Percentiles rank a stretch among this genome's conserved stretches.
Evolutionary conservation across 2,797 vertebrate genomes (phyloP).

Genomic region (Pelobates cultripes): DNA sequence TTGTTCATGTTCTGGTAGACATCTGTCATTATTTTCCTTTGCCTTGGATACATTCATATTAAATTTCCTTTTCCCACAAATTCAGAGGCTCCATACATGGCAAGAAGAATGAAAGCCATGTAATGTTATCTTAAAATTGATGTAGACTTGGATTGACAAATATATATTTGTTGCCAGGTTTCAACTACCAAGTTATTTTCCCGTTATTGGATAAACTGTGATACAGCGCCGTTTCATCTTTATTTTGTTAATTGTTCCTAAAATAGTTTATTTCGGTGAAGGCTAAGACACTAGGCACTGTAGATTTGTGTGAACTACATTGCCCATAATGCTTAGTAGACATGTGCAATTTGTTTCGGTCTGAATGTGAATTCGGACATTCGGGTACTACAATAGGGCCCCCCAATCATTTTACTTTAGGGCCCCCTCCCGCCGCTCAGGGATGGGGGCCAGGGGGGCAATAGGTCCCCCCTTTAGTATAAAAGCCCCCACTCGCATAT

Average conservation of each 20-base stretch:
- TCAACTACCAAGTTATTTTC: constrained; percentile 70
- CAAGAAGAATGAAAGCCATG: constrained; percentile 66
- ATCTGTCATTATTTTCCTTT: constrained; percentile 91
- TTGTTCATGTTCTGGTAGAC: constrained; percentile 71
- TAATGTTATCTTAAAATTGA: constrained; percentile 91
- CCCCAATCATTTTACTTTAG: no score
- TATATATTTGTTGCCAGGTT: constrained; percentile 75
- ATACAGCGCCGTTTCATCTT: neutral
- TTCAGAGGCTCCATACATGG: constrained; percentile 78
- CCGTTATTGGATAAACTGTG: constrained; percentile 42
- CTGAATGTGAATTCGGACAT: no score
- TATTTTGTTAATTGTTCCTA: no score
- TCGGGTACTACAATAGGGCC: no score
- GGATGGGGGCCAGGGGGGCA: no score
- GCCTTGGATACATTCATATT: constrained; percentile 84
- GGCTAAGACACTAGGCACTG: no score
- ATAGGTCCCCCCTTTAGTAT: no score
- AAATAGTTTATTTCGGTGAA: neutral
- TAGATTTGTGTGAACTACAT: no score
- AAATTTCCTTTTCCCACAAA: constrained; percentile 93
- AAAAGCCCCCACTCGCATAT: no score
- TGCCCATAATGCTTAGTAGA: no score
- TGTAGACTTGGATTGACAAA: constrained; percentile 80
- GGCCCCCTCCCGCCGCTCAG: no score
- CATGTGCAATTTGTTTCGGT: no score